phyloP scores from a whole-genome alignment of 2,888 invertebrate species.

The Gymnoscelis rufifasciata region DNA sequence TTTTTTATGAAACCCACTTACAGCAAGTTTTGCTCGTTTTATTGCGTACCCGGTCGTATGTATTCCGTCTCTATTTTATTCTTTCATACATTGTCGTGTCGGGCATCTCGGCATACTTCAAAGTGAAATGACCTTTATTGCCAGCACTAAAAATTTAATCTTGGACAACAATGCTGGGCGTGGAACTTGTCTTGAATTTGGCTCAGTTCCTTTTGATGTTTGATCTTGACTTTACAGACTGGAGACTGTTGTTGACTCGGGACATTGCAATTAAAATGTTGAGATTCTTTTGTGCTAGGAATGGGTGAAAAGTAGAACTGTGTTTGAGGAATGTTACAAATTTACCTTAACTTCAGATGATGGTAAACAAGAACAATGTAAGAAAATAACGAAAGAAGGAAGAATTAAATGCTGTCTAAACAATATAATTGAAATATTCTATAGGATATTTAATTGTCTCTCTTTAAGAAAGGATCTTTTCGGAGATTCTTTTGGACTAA shows the following conservation, averaged over 20 bases:
- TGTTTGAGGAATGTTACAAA: too few relatives aligned
- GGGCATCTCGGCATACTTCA: slow-evolving; percentile 3
- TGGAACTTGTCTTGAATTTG: slow-evolving; percentile 1
- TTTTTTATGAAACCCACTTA: slow-evolving; percentile 43
- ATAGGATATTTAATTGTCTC: too few relatives aligned
- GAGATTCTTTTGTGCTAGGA: neutral
- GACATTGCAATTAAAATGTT: neutral
- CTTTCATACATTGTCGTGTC: slow-evolving; percentile 20
- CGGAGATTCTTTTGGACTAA: too few relatives aligned
- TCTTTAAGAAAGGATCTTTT: too few relatives aligned
- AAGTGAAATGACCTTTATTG: slow-evolving; percentile 5
- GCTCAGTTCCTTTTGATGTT: slow-evolving; percentile 3
- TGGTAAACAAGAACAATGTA: too few relatives aligned
- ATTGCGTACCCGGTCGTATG: slow-evolving; percentile 24
- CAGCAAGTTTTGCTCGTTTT: slow-evolving; percentile 28
- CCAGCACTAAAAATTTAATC: neutral
- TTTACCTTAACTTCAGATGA: too few relatives aligned
- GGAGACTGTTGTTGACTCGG: too few relatives aligned
- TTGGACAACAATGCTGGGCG: slow-evolving; percentile 5
- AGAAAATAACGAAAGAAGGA: too few relatives aligned
- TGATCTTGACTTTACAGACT: neutral
- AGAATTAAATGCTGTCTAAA: too few relatives aligned
- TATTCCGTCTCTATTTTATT: slow-evolving; percentile 24
- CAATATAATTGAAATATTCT: too few relatives aligned
- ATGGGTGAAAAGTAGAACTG: too few relatives aligned